A percentile compares a stretch with the other conserved stretches of the same genome.
Evolutionary conservation across 2,113 vertebrate genomes (phyloP).

Genomic region (Strix aluco): DNA sequence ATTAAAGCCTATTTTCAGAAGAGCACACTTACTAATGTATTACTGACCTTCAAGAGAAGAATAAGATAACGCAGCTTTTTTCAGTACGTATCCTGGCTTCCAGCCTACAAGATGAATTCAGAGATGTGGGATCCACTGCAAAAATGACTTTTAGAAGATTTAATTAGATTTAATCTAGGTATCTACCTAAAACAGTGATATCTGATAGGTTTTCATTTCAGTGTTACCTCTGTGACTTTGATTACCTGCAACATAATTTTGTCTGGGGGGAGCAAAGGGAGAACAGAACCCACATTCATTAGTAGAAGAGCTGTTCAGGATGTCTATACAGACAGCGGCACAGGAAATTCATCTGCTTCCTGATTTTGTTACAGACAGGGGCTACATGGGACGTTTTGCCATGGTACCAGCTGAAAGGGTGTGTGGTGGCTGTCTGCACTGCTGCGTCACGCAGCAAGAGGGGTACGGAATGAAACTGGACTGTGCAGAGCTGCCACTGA

Average conservation of each 20-base stretch:
- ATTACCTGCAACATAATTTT: not conserved
- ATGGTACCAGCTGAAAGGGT: not conserved
- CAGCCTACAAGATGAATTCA: not conserved
- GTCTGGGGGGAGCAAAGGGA: not conserved
- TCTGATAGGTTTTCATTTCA: not conserved
- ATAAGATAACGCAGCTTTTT: accelerated
- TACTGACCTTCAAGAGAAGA: not conserved
- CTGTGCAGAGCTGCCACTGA: accelerated
- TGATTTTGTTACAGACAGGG: not conserved
- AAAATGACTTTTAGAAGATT: not conserved
- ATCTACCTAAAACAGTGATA: not conserved
- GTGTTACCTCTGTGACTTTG: not conserved
- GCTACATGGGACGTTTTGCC: accelerated
- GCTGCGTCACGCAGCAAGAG: not conserved
- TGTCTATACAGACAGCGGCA: accelerated
- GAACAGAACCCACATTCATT: not conserved
- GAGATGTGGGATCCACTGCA: not conserved
- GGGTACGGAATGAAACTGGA: accelerated
- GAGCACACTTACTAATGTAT: not conserved
- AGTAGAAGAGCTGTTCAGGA: not conserved
- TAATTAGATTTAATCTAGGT: not conserved
- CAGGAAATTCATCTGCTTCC: not conserved
- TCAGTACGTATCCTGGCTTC: accelerated
- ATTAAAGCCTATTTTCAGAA: not conserved
- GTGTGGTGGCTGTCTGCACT: accelerated